A percentile compares a stretch with the other conserved stretches of the same genome.
These are phyloP conservation scores for Tenthredo mesomela DNA, from an alignment of 2,888 invertebrate genomes.

Conservation along the genomic window DNA sequence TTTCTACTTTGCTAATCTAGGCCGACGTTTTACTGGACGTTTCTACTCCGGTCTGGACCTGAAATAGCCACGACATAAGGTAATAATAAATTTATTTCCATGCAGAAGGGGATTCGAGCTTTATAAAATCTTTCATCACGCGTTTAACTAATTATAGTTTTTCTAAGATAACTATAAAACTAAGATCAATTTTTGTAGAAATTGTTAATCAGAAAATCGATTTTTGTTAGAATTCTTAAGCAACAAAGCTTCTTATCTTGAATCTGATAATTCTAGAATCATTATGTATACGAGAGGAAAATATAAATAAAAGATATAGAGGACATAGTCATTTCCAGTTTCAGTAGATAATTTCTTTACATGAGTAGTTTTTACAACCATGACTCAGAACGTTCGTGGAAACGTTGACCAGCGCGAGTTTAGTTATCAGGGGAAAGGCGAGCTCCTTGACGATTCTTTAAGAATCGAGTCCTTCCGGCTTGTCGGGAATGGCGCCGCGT, in stretches of 20 bases:
- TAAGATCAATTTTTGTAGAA: too few relatives aligned
- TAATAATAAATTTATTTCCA: neutral
- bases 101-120: neutral
- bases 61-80: slow-evolving; percentile 4
- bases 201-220: too few relatives aligned
- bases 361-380: neutral
- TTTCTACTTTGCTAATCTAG: slow-evolving; percentile 48
- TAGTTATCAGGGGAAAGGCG: slow-evolving; percentile 31
- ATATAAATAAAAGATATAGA: neutral
- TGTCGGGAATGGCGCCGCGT: slow-evolving; percentile 39
- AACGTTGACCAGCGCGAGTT: neutral
- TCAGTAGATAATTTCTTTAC: neutral
- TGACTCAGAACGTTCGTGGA: slow-evolving; percentile 12
- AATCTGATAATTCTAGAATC: neutral
- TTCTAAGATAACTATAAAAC: neutral
- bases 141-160: neutral
- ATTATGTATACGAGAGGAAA: neutral
- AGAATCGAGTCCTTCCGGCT: slow-evolving; percentile 43
- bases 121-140: neutral
- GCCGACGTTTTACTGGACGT: slow-evolving; percentile 29
- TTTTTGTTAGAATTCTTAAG: too few relatives aligned
- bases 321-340: neutral
- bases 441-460: slow-evolving; percentile 22
- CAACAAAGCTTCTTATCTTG: too few relatives aligned
- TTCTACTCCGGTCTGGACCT: slow-evolving; percentile 22